Percentiles rank a stretch among this genome's conserved stretches.
These are phyloP conservation scores for Acipenser oxyrinchus DNA, from an alignment of 2,797 vertebrate species.

Conservation along the genomic window DNA sequence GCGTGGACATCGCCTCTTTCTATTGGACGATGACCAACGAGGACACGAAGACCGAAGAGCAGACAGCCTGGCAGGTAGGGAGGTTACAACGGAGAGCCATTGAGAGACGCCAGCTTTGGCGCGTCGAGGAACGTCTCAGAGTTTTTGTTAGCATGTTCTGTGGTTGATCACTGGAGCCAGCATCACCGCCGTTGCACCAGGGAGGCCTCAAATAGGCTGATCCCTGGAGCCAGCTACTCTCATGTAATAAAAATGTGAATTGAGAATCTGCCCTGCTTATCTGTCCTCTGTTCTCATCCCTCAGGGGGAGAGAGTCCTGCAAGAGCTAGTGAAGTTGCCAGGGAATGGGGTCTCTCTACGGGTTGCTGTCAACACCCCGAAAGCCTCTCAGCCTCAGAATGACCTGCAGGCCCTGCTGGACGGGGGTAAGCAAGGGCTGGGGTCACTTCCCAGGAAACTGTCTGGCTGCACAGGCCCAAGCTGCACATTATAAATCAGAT, in stretches of 20 bases:
- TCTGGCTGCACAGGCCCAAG: too few relatives aligned
- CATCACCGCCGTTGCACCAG: background rate
- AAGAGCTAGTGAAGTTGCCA: slow-evolving; percentile 53
- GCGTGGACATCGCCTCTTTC: slow-evolving; percentile 85
- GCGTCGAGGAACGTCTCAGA: background rate
- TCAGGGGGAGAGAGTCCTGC: slow-evolving; percentile 71
- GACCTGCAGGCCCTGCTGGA: slow-evolving; percentile 51
- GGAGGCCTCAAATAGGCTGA: too few relatives aligned
- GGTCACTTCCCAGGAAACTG: too few relatives aligned
- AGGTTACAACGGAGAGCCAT: background rate
- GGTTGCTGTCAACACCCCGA: slow-evolving; percentile 63
- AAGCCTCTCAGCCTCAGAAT: background rate
- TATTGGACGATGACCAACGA: slow-evolving; percentile 84
- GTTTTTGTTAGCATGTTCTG: background rate
- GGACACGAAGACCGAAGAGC: slow-evolving; percentile 68
- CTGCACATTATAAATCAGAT: too few relatives aligned
- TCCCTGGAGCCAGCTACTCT: background rate
- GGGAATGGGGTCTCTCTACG: slow-evolving; percentile 55
- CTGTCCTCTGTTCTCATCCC: background rate
- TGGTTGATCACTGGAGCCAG: background rate
- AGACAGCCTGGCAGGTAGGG: slow-evolving; percentile 69
- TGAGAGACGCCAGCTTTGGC: too few relatives aligned
- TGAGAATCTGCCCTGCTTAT: background rate
- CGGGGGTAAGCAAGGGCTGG: slow-evolving; percentile 39
- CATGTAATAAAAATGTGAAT: background rate